A percentile compares a stretch with the other conserved stretches of the same genome.
Conservation (phyloP, 2,113 vertebrate species). For the Dicrurus megarhynchus region DNA sequence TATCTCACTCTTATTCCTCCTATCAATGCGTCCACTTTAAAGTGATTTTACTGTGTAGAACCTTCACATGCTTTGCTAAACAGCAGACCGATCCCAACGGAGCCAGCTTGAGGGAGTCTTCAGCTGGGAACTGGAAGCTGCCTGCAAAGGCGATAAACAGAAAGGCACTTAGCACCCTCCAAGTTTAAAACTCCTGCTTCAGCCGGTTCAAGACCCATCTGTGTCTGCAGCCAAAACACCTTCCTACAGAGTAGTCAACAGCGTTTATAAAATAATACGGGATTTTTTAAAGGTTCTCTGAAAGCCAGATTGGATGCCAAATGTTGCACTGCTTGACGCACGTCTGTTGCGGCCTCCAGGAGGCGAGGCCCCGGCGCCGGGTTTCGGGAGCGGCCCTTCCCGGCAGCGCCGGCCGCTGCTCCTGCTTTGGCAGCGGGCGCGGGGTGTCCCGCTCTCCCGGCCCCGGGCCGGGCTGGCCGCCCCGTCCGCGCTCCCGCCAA, state of each 20-base stretch:
- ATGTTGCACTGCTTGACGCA: fast-evolving
- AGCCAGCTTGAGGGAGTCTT: neutral
- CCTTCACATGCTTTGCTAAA: fast-evolving
- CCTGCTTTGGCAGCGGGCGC: neutral
- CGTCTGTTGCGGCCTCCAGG: no score
- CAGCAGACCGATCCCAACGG: fast-evolving
- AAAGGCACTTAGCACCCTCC: fast-evolving
- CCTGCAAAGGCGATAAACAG: neutral
- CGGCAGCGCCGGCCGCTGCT: neutral
- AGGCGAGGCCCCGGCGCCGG: neutral
- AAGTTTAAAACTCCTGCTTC: no score
- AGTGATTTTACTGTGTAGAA: neutral
- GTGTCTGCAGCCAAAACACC: neutral
- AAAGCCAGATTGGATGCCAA: fast-evolving
- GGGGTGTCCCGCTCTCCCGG: neutral
- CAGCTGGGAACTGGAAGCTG: neutral
- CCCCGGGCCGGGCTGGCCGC: neutral
- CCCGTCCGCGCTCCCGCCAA: neutral
- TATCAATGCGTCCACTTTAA: fast-evolving
- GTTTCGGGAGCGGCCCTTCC: neutral
- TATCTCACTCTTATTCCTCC: no score
- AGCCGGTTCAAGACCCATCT: neutral
- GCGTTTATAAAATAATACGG: neutral
- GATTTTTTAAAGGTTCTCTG: fast-evolving
- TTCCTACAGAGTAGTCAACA: fast-evolving